Evolutionary conservation across 2,113 vertebrate species (phyloP), one percentile per base, ranked within the genome.

Genomic region (Nothobranchius kuhntae): DNA sequence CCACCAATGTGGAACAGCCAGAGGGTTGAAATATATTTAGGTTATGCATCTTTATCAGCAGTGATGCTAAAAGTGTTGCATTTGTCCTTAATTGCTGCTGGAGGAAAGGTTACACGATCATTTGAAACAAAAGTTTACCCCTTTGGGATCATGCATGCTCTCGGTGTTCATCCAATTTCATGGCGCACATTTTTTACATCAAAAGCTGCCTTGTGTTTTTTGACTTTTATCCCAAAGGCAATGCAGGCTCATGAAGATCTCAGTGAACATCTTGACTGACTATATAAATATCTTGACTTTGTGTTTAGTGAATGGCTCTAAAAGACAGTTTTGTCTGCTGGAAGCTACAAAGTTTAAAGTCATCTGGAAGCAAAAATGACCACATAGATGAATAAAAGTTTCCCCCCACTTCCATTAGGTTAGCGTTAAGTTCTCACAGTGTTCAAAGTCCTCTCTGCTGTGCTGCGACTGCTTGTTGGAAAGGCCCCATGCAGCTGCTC

Each of bases 141-240:
- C 53, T 36, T 68, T 64, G 50, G 69, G 69, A 58, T 44, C 26
- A 53, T 70, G 36, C 30, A 58, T 36, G 17, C 52, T 52, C 55
- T 42, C 15, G 0, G 11, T 60, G 74, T 36, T 86, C 74, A 79
- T 60, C 54, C 73, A 87, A 81, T 80, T 84, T 85, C 78, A 84
- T 68, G 80, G 68, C 61, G 67, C 53, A 68, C 65, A 51, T 59
- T 64, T 55, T 70, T 68, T 65, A 66, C 45, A 30, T 13, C 24
- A 47, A 73, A 73, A 68, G 15, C 48, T 40, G 17, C 64, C 17
- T 47, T 65, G 38, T 68, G 42, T 61, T 17, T 30, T 30, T 30
- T 77, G 63, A 61, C 64, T 52, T 67, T 30, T 48, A 3, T 9
- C 59, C 52, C 9, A 21, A 61, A 40, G 62, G 66, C 45, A 30